phyloP scores from a whole-genome alignment of 2,797 vertebrate genomes.

The Paratrypauchen microcephalus region DNA sequence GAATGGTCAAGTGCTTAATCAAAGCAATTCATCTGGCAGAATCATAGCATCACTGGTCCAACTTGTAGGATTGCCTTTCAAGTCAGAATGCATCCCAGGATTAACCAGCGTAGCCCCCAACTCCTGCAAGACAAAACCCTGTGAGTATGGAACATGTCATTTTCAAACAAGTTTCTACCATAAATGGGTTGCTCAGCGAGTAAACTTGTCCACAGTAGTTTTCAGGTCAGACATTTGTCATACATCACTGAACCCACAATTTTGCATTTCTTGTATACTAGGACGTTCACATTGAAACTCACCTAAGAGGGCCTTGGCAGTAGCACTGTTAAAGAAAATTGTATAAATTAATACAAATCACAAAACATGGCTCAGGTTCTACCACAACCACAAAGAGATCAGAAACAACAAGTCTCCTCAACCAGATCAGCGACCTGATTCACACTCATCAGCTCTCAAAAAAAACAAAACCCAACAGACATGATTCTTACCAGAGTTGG shows the following conservation, averaged over 20 bases:
- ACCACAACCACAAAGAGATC: slow-evolving; percentile 46
- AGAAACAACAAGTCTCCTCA: slow-evolving; percentile 72
- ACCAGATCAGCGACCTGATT: slow-evolving; percentile 83
- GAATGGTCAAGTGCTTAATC: slow-evolving; percentile 81
- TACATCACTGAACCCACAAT: slow-evolving; percentile 65
- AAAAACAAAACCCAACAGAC: no score
- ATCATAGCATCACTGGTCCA: slow-evolving; percentile 74
- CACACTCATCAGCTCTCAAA: slow-evolving; percentile 67
- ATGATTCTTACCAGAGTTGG: slow-evolving; percentile 29
- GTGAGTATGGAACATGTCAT: background rate
- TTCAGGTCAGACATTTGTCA: slow-evolving; percentile 85
- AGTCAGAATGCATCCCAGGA: background rate
- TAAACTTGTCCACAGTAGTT: slow-evolving; percentile 59
- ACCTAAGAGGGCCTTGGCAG: background rate
- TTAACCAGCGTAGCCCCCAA: no score
- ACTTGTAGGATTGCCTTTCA: background rate
- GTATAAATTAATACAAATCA: background rate
- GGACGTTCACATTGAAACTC: background rate
- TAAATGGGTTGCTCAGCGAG: slow-evolving; percentile 63
- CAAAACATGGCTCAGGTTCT: background rate
- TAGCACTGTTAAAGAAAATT: background rate
- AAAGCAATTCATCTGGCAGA: slow-evolving; percentile 80
- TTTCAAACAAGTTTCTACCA: background rate
- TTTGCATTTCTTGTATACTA: background rate
- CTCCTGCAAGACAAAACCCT: background rate